Conservation (phyloP, 2,888 invertebrate species). For the Sarcophaga caerulescens region DNA sequence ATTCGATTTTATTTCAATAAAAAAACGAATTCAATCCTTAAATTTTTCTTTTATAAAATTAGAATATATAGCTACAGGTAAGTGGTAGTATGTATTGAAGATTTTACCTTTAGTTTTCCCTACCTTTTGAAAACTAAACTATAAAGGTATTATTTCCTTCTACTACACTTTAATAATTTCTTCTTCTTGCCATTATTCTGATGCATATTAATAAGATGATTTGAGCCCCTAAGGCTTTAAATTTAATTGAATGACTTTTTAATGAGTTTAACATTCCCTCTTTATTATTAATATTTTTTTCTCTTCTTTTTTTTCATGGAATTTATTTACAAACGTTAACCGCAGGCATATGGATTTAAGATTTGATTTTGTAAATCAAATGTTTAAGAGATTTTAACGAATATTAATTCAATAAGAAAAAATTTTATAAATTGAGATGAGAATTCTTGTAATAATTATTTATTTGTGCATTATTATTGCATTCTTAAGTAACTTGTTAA, state of each 20-base stretch:
- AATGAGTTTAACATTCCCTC: constrained; percentile 31
- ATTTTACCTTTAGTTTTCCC: background rate
- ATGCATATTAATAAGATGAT: background rate
- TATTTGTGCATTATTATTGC: background rate
- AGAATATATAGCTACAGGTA: background rate
- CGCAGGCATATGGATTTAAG: background rate
- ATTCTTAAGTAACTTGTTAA: no score
- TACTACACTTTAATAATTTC: background rate
- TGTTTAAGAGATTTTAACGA: background rate
- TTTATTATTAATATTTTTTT: background rate
- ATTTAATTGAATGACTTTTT: constrained; percentile 51
- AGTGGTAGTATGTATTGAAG: background rate
- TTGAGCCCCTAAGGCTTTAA: constrained; percentile 15
- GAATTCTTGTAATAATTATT: no score
- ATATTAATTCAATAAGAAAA: constrained; percentile 33
- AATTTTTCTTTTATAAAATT: no score
- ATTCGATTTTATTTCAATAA: no score
- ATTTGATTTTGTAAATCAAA: no score
- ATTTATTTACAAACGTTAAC: background rate
- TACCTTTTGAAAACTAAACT: background rate
- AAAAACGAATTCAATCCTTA: no score
- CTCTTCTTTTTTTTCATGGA: background rate
- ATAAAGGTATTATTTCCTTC: background rate
- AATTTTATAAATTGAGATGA: background rate
- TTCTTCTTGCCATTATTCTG: constrained; percentile 3